Evolutionary conservation across 2,888 invertebrate species (phyloP).

Genomic region (Gerris lacustris): DNA sequence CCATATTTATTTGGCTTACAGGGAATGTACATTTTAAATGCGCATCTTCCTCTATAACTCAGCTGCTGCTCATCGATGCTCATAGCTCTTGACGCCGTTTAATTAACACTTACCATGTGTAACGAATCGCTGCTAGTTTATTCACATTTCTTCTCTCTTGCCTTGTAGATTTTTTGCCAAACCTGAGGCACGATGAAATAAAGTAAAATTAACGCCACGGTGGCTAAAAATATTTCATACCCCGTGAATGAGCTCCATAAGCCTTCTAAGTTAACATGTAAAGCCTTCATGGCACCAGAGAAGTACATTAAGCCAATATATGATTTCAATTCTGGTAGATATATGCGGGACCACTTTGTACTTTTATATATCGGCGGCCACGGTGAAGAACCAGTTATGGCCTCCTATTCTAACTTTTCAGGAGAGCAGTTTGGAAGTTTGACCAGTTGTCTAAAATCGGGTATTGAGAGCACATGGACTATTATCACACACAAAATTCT

Average conservation of each 20-base stretch:
- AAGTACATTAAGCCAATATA: not conserved
- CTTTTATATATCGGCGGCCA: too few species aligned
- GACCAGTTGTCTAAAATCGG: too few species aligned
- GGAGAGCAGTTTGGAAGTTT: too few species aligned
- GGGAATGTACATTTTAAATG: constrained; percentile 20
- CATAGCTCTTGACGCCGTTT: constrained; percentile 20
- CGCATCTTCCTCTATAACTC: constrained; percentile 21
- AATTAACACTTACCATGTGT: constrained; percentile 24
- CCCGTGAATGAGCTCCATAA: constrained; percentile 18
- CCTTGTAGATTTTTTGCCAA: constrained; percentile 20
- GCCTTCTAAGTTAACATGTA: constrained; percentile 16
- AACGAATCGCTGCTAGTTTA: constrained; percentile 22
- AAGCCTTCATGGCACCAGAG: not conserved
- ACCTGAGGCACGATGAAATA: constrained; percentile 21
- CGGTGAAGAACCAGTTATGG: too few species aligned
- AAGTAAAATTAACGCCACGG: constrained; percentile 23
- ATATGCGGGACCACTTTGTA: too few species aligned
- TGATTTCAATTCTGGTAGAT: not conserved
- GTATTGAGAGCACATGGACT: too few species aligned
- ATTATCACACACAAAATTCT: too few species aligned
- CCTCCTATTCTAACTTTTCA: too few species aligned
- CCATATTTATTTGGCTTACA: constrained; percentile 23
- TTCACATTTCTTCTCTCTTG: constrained; percentile 19
- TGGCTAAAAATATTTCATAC: constrained; percentile 17
- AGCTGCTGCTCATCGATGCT: constrained; percentile 23